Conservation (phyloP, 2,888 invertebrate species). For the Macrosiphum euphorbiae region DNA sequence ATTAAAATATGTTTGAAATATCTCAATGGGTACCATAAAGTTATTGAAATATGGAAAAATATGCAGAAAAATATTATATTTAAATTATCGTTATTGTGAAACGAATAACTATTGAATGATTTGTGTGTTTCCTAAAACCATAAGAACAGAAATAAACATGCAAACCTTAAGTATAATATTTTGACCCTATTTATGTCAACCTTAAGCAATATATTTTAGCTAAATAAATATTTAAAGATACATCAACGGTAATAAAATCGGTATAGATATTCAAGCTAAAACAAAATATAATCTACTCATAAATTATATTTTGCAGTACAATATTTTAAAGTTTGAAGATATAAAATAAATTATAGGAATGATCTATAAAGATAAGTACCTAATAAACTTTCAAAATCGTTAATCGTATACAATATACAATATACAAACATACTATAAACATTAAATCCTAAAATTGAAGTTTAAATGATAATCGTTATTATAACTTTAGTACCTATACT, state of each 20-base stretch:
- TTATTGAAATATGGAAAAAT: not conserved
- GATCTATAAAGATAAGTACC: not conserved
- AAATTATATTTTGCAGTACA: not conserved
- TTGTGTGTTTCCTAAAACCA: not conserved
- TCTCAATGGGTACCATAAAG: not conserved
- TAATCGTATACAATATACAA: not conserved
- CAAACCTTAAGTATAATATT: not conserved
- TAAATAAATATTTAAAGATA: not conserved
- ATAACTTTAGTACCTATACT: not conserved
- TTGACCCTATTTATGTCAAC: not conserved
- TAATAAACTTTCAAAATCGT: not conserved
- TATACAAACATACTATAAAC: not conserved
- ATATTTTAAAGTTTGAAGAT: not conserved
- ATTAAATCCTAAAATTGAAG: not conserved
- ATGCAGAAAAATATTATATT: not conserved
- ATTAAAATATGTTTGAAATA: not conserved
- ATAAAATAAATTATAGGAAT: not conserved
- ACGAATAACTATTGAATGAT: not conserved
- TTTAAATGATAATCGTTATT: not conserved
- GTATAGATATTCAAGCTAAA: not conserved
- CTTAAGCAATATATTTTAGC: not conserved
- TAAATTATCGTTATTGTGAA: not conserved
- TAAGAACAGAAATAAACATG: not conserved
- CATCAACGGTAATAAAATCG: not conserved
- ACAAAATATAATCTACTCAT: not conserved